Evolutionary conservation across 2,888 invertebrate species (phyloP), one percentile per base, ranked within the genome.

Genomic region (Melipona beecheii): DNA sequence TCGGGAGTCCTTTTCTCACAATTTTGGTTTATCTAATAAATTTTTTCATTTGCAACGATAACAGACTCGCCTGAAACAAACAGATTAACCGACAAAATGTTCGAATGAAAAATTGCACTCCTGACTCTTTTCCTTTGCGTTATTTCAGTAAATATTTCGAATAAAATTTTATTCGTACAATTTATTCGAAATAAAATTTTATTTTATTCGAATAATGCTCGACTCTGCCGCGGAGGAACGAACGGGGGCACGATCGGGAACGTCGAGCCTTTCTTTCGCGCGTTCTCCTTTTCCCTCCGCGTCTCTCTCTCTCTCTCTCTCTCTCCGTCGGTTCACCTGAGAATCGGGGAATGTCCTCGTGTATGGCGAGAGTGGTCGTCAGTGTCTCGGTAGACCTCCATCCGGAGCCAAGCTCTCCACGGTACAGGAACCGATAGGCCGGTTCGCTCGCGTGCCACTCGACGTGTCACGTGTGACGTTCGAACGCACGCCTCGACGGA

Each of bases 331-430:
- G 80, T 83, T 80, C 86, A 83, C 69, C 81, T 77, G 88, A 89
- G 88, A 88, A 85, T 87, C 84, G 83, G 87, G 82, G 89, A 89
- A 83, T 89, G 89, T 90, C 90, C 83, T 86, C 85, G 85, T 85
- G 43, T 43, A 43, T 43, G 80, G 87, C 86, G 85, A 85, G 89
- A 87, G 85, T 75, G 81, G 86, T 78, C 87, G 86, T 85, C 91
- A 90, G 90, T 91, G 86, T 87, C 85, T 88, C 88, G 85, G 84
- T 86, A 86, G 90, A 90, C 90, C 83, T 90, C 88, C 86, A 89
- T 89, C 89, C 75, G 89, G 84, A 83, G 78, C 85, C 76, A 78
- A 75, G 70, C 80, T 68, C 71, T 65, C 43, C 9, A 43, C 43
- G 43, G 69, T 54, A 58, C 66, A 65, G 69, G 75, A 75, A 83